Evolutionary conservation across 1,140 invertebrate species (phyloP).

Genomic region (Trichonephila inaurata): DNA sequence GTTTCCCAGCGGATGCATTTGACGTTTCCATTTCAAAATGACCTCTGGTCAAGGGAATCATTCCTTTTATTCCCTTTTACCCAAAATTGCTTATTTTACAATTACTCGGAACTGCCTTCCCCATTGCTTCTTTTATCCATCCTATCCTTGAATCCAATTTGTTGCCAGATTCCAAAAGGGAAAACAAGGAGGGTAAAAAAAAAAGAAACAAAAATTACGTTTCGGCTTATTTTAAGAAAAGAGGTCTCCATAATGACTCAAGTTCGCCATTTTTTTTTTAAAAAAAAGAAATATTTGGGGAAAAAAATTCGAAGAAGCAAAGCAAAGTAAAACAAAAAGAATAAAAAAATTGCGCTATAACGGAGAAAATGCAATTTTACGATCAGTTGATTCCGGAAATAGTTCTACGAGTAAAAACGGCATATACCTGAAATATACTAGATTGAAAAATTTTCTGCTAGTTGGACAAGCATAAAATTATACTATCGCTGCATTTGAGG

Average conservation of each 20-base stretch:
- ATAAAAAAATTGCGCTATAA: slow-evolving; percentile 54
- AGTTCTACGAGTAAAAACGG: slow-evolving; percentile 52
- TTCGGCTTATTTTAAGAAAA: slow-evolving; percentile 71
- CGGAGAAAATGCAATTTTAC: slow-evolving; percentile 76
- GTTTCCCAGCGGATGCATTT: not conserved
- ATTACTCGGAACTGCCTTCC: slow-evolving; percentile 36
- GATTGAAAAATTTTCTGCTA: slow-evolving; percentile 76
- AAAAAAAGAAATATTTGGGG: not conserved
- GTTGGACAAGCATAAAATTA: slow-evolving; percentile 76
- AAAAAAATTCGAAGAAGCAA: not conserved
- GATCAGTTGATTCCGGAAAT: slow-evolving; percentile 73
- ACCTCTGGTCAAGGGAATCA: slow-evolving; percentile 37
- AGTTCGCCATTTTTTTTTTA: slow-evolving; percentile 44
- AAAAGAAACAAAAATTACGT: slow-evolving; percentile 25
- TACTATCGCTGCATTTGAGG: slow-evolving; percentile 63
- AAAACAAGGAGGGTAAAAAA: slow-evolving; percentile 1
- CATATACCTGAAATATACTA: slow-evolving; percentile 64
- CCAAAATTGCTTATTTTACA: slow-evolving; percentile 51
- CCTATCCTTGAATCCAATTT: slow-evolving; percentile 53
- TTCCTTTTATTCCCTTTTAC: not conserved
- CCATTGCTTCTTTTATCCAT: not conserved
- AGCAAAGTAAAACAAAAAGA: not conserved
- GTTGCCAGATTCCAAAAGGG: slow-evolving; percentile 16
- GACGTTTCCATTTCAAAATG: slow-evolving; percentile 64
- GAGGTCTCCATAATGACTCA: slow-evolving; percentile 66